Base-by-base conservation (phyloP, 2,888 invertebrate genomes). In the Xestobium rufovillosum region DNA sequence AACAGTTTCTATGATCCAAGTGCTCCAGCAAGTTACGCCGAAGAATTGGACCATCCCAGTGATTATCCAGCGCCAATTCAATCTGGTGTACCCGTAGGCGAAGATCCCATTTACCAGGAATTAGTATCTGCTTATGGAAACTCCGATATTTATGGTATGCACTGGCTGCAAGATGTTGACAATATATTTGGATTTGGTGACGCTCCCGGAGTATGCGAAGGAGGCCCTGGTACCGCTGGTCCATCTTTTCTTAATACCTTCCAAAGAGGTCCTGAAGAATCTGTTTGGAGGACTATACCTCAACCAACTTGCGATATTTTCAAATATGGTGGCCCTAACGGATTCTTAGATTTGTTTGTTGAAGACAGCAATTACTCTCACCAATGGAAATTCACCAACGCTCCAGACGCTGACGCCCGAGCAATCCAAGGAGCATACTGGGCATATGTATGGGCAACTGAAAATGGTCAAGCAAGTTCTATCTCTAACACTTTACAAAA, bases 211-310 rank as follows among this genome's bases (percentile, higher is more conserved):
- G 31, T 31, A 28, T 47, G 47, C 30, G 47, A 47, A 37, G 26
- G 3, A 12, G 45, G 47, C 14, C 42, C 44, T 2, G 29, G 14
- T 13, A 38, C 34, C 14, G 3, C 13, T 9, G 52, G 51, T 8
- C 47, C 51, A n/a, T 49, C 48, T 17, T 47, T 43, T 34, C 46
- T 51, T 36, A 51, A 51, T 43, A 49, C 46, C 16, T 51, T 45
- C 45, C 50, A 51, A 30, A 48, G 51, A 44, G 51, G 51, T 10
- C 33, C 50, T 8, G 32, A 39, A 34, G 51, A 51, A 35, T 51
- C 51, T 1, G 50, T 49, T 2, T 51, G 51, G 51, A 51, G 49
- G 28, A 50, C 51, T 3, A 41, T 52, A 31, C 51, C 51, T 12
- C 51, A 52, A 34, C 43, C 51, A 14, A 50, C 50, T 14, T 52